Base-by-base conservation (phyloP, 2,797 vertebrate genomes). In the Rhinella marina region DNA sequence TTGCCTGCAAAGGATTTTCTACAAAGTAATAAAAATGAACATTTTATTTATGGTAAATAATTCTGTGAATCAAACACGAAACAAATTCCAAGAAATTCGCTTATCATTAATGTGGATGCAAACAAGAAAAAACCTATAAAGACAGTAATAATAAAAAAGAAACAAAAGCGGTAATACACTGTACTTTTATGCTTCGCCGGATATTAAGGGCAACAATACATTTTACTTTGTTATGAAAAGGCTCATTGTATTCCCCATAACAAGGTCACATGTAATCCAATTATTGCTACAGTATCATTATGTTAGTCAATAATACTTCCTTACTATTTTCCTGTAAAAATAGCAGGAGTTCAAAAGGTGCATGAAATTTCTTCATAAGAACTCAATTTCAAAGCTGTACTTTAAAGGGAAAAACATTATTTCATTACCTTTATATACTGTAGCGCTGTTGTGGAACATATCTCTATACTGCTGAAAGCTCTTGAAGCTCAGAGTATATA, bases 231-330 rank as follows among this genome's bases (percentile, higher is more conserved):
- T 78, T 79, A 78, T 78, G 73, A 82, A 89, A 76, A 72, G 70
- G 62, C 70, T 83, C 48, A 89, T 83, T 48, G 81, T 79, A 73
- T 86, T 81, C 52, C 29, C 61, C 73, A 79, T 78, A 52, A 86
- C 80, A 83, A 89, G 84, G 85, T 89, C 88, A 86, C 73, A 79
- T 66, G 23, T 62, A 89, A 68, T 78, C 84, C 80, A 83, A 86
- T 89, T 86, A 86, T 81, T 79, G n/a, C 79, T 25, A 62, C 72
- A 54, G 56, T 59, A 77, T 86, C 84, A 86, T 89, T 83, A 72
- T 79, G n/a, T 82, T 78, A 83, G 83, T 85, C 87, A 88, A 88
- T 88, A 88, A 76, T 57, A 81, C 70, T 82, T 76, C 86, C 77
- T 81, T 64, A 62, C 66, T 86, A 82, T 68, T 85, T 86, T 77